phyloP scores from a whole-genome alignment of 2,113 vertebrate genomes.

The Mirounga angustirostris region DNA sequence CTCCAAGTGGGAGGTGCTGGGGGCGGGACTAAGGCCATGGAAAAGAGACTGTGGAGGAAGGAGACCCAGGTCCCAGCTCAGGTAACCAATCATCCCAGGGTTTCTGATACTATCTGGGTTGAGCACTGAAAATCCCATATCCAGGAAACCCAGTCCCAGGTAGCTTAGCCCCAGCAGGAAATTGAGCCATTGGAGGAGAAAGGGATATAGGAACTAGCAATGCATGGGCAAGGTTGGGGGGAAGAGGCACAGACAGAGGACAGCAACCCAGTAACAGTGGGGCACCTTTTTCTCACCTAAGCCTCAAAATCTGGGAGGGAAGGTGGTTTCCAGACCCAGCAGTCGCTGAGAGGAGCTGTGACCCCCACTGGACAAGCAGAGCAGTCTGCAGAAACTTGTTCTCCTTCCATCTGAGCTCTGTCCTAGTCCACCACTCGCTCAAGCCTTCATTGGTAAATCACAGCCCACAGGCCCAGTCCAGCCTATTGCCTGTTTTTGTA shows the following conservation, averaged over 20 bases:
- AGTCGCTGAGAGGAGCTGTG: background rate
- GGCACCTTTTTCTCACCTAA: background rate
- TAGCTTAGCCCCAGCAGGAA: background rate
- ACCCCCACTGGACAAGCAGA: background rate
- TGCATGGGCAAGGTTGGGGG: background rate
- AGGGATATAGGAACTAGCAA: background rate
- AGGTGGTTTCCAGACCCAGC: background rate
- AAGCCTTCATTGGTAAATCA: background rate
- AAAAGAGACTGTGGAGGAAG: too few relatives aligned
- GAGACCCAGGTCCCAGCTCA: background rate
- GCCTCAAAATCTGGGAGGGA: background rate
- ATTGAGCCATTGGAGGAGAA: background rate
- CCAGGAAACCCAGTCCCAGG: background rate
- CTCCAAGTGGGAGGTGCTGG: background rate
- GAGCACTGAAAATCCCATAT: background rate
- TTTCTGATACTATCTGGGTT: background rate
- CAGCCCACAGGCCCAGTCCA: background rate
- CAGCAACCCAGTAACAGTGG: background rate
- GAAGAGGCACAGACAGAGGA: background rate
- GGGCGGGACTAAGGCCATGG: background rate
- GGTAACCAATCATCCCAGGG: background rate
- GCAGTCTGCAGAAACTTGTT: background rate
- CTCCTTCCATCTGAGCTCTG: background rate
- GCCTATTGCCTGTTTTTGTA: background rate
- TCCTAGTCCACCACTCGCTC: background rate